Conservation (phyloP, 2,888 invertebrate species). For the Imbricaverruca yamaguchii region DNA sequence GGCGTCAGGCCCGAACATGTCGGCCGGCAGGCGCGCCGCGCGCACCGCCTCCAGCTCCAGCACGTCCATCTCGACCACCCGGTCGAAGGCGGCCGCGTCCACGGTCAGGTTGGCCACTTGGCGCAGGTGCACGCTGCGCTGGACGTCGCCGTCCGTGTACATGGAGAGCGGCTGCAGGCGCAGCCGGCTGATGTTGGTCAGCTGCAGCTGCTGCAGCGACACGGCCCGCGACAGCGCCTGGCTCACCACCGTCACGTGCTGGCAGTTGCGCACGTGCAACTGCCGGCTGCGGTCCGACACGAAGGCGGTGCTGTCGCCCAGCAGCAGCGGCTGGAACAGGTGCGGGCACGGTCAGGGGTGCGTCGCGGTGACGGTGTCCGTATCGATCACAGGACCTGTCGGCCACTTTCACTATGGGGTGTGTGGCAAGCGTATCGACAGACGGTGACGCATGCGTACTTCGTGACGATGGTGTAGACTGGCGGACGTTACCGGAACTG, state of each 20-base stretch:
- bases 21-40: neutral
- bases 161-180: neutral
- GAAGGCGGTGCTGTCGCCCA: neutral
- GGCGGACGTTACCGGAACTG: too few relatives aligned
- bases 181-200: neutral
- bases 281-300: neutral
- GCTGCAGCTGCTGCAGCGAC: neutral
- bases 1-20: neutral
- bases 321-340: neutral
- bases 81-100: neutral
- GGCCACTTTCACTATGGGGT: too few relatives aligned
- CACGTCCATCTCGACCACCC: neutral
- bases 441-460: too few relatives aligned
- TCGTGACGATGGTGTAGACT: too few relatives aligned
- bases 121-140: neutral
- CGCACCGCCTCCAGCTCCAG: neutral
- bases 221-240: neutral
- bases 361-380: too few relatives aligned
- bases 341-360: too few relatives aligned
- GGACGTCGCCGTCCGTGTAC: neutral
- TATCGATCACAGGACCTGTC: too few relatives aligned
- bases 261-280: neutral
- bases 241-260: neutral
- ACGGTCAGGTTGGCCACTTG: neutral
- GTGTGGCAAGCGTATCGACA: too few relatives aligned